phyloP scores from a whole-genome alignment of 1,140 invertebrate genomes.

The Listronotus bonariensis region DNA sequence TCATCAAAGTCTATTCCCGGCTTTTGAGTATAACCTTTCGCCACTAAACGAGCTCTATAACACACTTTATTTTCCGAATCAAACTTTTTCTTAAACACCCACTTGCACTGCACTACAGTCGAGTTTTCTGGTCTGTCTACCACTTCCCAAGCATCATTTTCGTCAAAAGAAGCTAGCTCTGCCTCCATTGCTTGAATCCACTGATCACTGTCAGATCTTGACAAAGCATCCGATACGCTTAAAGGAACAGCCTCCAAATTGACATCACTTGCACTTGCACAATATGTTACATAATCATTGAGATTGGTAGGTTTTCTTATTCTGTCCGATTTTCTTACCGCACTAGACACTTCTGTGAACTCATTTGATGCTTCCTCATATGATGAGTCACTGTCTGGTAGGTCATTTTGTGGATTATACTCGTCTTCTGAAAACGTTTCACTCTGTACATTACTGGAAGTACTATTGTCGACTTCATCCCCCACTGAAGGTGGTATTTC shows the following conservation, averaged over 20 bases:
- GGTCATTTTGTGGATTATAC: too few species aligned
- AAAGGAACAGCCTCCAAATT: conserved; percentile 5
- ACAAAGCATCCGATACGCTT: conserved; percentile 37
- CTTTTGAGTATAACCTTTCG: conserved; percentile 51
- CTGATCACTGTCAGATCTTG: conserved; percentile 30
- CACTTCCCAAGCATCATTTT: conserved; percentile 52
- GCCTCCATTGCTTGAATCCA: conserved; percentile 40
- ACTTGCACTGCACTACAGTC: conserved; percentile 52
- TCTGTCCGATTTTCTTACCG: too few species aligned
- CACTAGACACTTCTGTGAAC: too few species aligned
- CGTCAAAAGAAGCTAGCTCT: conserved; percentile 44
- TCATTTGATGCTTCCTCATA: too few species aligned
- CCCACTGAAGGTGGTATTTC: too few species aligned
- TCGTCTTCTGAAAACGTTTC: too few species aligned
- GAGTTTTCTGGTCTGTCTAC: conserved; percentile 44
- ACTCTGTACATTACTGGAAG: too few species aligned
- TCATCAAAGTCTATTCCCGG: conserved; percentile 30
- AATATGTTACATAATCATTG: too few species aligned
- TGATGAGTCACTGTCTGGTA: too few species aligned
- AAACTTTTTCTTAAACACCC: conserved; percentile 52
- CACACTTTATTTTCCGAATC: conserved; percentile 37
- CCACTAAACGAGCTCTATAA: conserved; percentile 52
- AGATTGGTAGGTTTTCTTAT: too few species aligned
- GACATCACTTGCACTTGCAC: too few species aligned
- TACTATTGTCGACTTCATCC: too few species aligned